phyloP scores from a whole-genome alignment of 1,140 invertebrate species.

The Pemphigus obesinymphae region DNA sequence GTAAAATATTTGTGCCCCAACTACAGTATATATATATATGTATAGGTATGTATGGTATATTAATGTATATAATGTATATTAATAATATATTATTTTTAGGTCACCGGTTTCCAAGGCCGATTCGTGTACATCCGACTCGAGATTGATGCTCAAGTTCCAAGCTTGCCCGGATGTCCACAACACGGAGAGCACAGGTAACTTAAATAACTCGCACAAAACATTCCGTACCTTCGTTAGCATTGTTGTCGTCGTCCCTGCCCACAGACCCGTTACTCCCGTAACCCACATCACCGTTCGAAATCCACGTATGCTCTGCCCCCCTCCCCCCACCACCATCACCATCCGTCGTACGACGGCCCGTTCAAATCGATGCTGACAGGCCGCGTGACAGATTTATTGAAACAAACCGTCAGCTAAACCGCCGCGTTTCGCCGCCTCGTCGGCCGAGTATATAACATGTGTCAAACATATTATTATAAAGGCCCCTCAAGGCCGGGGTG shows the following conservation, averaged over 20 bases:
- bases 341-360: not conserved
- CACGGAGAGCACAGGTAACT: conserved; percentile 61
- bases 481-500: not conserved
- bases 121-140: conserved; percentile 74
- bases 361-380: conserved; percentile 45
- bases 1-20: too few species aligned
- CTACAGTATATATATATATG: too few species aligned
- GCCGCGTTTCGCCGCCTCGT: not conserved
- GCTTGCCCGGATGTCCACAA: conserved; percentile 70
- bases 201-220: conserved; percentile 31
- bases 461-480: conserved; percentile 15
- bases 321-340: not conserved
- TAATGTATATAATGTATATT: too few species aligned
- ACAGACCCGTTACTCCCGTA: not conserved
- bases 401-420: conserved; percentile 43
- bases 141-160: conserved; percentile 79
- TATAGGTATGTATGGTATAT: too few species aligned
- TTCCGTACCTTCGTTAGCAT: not conserved
- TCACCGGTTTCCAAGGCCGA: conserved; percentile 72
- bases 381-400: conserved; percentile 45
- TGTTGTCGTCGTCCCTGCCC: not conserved
- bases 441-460: conserved; percentile 21
- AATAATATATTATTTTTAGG: too few species aligned
- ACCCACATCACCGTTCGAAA: not conserved
- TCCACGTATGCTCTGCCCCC: not conserved